A percentile compares a stretch with the other conserved stretches of the same genome.
Conservation (phyloP, 2,113 vertebrate species). For the Lathamus discolor region DNA sequence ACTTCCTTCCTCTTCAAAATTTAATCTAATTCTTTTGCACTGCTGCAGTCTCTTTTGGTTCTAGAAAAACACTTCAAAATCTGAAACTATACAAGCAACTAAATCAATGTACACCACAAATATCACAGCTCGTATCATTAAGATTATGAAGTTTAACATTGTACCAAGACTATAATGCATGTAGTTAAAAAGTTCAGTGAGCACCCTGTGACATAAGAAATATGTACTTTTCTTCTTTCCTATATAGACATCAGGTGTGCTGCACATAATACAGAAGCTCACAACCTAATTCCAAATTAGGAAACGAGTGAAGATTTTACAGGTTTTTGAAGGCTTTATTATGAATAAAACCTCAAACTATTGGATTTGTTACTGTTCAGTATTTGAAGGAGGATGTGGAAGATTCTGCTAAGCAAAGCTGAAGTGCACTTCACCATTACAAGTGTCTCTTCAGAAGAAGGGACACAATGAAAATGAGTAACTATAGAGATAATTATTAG, state of each 20-base stretch:
- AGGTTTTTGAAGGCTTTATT: not conserved
- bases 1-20: not conserved
- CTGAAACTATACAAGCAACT: not conserved
- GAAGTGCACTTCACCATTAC: not conserved
- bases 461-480: not conserved
- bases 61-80: not conserved
- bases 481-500: not conserved
- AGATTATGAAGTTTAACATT: not conserved
- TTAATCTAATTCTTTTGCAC: not conserved
- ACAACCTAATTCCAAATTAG: not conserved
- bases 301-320: not conserved
- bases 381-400: not conserved
- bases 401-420: not conserved
- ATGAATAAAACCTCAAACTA: not conserved
- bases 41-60: not conserved
- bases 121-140: not conserved
- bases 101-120: not conserved
- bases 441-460: not conserved
- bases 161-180: not conserved
- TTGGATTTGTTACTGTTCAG: not conserved
- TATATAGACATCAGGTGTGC: not conserved
- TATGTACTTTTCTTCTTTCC: not conserved
- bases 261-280: not conserved
- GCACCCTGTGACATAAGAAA: not conserved
- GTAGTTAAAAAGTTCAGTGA: not conserved